These are phyloP conservation scores for Hymenopus coronatus DNA, from an alignment of 2,888 invertebrate genomes.

Conservation along the genomic window DNA sequence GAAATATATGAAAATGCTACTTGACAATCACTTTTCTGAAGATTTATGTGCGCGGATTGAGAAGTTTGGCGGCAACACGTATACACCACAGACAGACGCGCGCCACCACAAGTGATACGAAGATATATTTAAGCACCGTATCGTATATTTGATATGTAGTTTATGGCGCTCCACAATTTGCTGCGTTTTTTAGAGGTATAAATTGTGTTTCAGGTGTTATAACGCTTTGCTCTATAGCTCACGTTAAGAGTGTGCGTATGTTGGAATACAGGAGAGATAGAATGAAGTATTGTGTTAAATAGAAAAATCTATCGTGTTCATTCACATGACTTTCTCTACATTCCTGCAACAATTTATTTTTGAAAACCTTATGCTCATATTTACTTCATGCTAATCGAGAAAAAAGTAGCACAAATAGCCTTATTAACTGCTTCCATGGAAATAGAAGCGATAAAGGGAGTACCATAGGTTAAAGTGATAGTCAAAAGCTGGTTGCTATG, in stretches of 20 bases:
- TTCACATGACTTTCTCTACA: too few species aligned
- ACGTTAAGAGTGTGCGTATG: neutral
- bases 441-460: too few species aligned
- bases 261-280: too few species aligned
- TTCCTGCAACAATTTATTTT: too few species aligned
- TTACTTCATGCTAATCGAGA: too few species aligned
- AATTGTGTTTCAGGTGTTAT: neutral
- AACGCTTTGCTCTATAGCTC: neutral
- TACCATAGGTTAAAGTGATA: too few species aligned
- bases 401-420: too few species aligned
- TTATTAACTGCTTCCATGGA: too few species aligned
- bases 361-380: too few species aligned
- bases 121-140: neutral
- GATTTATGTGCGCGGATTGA: neutral
- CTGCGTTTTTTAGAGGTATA: neutral
- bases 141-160: neutral
- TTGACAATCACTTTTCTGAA: neutral
- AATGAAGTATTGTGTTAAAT: too few species aligned
- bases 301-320: too few species aligned
- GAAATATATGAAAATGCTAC: neutral
- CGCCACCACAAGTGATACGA: neutral
- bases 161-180: neutral
- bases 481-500: too few species aligned
- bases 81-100: neutral
- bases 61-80: neutral